Conservation (phyloP, 2,888 invertebrate genomes). For the Steromphala cineraria region DNA sequence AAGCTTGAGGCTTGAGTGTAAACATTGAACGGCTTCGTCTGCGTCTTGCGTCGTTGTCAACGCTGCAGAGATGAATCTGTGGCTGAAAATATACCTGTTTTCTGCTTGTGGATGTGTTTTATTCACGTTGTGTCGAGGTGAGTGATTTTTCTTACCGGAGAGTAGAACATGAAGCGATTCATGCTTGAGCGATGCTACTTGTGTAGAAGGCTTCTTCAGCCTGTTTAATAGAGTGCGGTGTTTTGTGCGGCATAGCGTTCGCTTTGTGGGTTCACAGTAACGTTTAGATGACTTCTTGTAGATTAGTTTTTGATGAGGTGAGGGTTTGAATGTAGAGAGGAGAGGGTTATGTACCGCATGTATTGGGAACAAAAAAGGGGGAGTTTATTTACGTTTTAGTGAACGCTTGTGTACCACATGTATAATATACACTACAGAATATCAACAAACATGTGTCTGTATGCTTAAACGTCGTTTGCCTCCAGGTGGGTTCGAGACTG, state of each 20-base stretch:
- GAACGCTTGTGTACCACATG: too few relatives aligned
- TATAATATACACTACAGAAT: too few relatives aligned
- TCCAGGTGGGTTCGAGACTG: background rate
- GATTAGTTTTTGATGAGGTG: slow-evolving; percentile 18
- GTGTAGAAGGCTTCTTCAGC: background rate
- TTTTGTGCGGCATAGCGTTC: background rate
- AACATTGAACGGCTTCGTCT: too few relatives aligned
- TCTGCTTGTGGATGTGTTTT: background rate
- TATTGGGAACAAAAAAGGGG: too few relatives aligned
- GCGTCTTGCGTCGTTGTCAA: background rate
- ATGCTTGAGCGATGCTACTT: background rate
- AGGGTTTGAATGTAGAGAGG: background rate
- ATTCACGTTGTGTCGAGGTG: background rate
- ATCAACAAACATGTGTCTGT: too few relatives aligned
- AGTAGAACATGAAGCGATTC: background rate
- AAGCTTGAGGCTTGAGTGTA: too few relatives aligned
- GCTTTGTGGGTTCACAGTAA: slow-evolving; percentile 12
- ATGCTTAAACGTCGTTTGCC: too few relatives aligned
- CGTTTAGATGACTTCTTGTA: slow-evolving; percentile 7
- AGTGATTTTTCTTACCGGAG: background rate
- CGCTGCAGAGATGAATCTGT: background rate
- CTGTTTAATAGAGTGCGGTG: background rate
- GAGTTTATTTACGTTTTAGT: too few relatives aligned
- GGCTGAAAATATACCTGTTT: background rate
- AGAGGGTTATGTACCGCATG: too few relatives aligned